A percentile compares a stretch with the other conserved stretches of the same genome.
These are phyloP conservation scores for Cephus nigrinus DNA, from an alignment of 2,888 invertebrate genomes.

Conservation along the genomic window DNA sequence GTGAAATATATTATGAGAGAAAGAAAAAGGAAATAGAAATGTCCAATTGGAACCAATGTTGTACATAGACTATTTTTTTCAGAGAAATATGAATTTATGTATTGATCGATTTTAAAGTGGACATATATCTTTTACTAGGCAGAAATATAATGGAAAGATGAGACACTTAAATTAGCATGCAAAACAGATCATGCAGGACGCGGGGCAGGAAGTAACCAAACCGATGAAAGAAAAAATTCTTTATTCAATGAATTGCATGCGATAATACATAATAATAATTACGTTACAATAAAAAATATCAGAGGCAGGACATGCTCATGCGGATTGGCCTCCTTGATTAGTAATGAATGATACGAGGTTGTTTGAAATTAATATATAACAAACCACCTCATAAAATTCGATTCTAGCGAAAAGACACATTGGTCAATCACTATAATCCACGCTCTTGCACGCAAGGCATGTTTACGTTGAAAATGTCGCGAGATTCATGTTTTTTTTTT, in stretches of 20 bases:
- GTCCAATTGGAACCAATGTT: not conserved
- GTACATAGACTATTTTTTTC: not conserved
- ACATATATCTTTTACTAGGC: not conserved
- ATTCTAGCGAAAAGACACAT: not conserved
- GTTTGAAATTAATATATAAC: constrained; percentile 8
- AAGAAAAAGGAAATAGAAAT: not conserved
- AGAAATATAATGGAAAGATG: not conserved
- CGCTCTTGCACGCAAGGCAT: not conserved
- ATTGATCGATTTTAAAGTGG: not conserved
- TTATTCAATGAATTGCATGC: constrained; percentile 60
- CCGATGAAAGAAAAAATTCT: constrained; percentile 57
- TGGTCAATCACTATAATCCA: constrained; percentile 1
- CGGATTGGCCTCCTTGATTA: constrained; percentile 31
- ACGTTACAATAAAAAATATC: constrained; percentile 42
- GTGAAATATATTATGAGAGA: not conserved
- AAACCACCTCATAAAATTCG: constrained; percentile 2
- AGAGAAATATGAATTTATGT: not conserved
- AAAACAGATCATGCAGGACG: constrained; percentile 51
- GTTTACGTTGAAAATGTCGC: not conserved
- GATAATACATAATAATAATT: constrained; percentile 48
- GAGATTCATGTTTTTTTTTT: not conserved
- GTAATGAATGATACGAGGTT: constrained; percentile 23
- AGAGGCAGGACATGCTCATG: constrained; percentile 56
- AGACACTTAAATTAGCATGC: constrained; percentile 33
- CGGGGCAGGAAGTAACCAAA: constrained; percentile 57